phyloP scores from a whole-genome alignment of 2,888 invertebrate genomes.

The Meta bourneti region DNA sequence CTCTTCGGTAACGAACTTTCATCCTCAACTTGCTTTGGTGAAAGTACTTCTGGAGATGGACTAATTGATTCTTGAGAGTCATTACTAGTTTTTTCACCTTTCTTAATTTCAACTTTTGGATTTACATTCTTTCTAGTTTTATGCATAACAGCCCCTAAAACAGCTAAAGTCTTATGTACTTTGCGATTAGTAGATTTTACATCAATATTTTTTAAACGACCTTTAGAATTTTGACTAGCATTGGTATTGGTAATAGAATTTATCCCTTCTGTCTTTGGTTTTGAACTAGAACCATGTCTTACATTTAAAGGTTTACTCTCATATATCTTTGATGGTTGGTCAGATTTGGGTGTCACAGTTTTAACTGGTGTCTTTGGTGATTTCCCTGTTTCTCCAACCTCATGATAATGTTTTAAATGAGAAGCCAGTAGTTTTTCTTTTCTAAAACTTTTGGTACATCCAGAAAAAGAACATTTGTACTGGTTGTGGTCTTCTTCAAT shows the following conservation, averaged over 20 bases:
- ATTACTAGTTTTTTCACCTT: neutral
- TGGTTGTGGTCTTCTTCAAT: slow-evolving; percentile 81
- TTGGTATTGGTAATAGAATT: neutral
- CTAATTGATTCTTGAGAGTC: neutral
- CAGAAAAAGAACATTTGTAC: slow-evolving; percentile 81
- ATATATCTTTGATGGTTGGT: neutral
- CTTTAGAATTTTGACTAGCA: neutral
- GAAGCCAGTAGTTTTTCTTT: slow-evolving; percentile 94
- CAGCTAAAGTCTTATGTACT: neutral
- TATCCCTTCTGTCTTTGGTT: neutral
- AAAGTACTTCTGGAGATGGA: neutral
- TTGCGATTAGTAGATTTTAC: neutral
- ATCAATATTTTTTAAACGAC: neutral
- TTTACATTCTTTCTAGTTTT: neutral
- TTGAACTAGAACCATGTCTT: neutral
- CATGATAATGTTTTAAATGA: slow-evolving; percentile 95
- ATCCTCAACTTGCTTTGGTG: neutral
- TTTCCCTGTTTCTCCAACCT: neutral
- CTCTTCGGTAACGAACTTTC: slow-evolving; percentile 8
- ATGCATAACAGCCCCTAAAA: neutral
- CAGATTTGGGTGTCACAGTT: neutral
- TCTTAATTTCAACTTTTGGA: neutral
- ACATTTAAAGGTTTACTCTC: slow-evolving; percentile 8
- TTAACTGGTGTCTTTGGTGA: slow-evolving; percentile 80
- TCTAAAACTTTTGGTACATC: slow-evolving; percentile 93